Evolutionary conservation across 2,888 invertebrate genomes (phyloP).

Genomic region (Agriotes lineatus): DNA sequence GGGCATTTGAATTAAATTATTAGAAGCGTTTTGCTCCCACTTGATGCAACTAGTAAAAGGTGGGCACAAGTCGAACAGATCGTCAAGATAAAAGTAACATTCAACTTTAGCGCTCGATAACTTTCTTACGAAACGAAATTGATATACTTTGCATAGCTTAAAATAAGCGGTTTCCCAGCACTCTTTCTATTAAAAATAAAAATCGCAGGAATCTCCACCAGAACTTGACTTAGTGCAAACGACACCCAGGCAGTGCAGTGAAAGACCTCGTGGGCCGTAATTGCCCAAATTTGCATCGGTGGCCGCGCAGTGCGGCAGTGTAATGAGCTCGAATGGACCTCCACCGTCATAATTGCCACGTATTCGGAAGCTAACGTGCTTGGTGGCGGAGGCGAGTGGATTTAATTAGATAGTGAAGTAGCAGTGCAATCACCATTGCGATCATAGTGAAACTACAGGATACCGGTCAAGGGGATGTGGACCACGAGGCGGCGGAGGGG

Average conservation of each 20-base stretch:
- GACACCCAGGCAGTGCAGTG: too few relatives aligned
- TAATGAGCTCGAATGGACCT: constrained; percentile 13
- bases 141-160: too few relatives aligned
- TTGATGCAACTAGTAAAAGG: too few relatives aligned
- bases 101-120: too few relatives aligned
- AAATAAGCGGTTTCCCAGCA: too few relatives aligned
- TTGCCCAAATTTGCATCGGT: background rate
- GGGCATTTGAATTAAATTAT: too few relatives aligned
- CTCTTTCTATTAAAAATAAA: too few relatives aligned
- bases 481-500: constrained; percentile 73
- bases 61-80: too few relatives aligned
- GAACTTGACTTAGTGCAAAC: background rate
- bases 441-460: constrained; percentile 79
- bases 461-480: constrained; percentile 72
- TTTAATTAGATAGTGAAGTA: constrained; percentile 7
- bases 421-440: constrained; percentile 64
- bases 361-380: constrained; percentile 11
- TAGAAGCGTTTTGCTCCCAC: too few relatives aligned
- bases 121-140: too few relatives aligned
- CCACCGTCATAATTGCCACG: background rate
- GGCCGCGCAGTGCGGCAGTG: background rate
- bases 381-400: background rate
- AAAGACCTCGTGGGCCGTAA: background rate
- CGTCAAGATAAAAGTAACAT: too few relatives aligned
- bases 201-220: too few relatives aligned